phyloP scores from a whole-genome alignment of 1,140 invertebrate species.

The Antheraea pernyi region DNA sequence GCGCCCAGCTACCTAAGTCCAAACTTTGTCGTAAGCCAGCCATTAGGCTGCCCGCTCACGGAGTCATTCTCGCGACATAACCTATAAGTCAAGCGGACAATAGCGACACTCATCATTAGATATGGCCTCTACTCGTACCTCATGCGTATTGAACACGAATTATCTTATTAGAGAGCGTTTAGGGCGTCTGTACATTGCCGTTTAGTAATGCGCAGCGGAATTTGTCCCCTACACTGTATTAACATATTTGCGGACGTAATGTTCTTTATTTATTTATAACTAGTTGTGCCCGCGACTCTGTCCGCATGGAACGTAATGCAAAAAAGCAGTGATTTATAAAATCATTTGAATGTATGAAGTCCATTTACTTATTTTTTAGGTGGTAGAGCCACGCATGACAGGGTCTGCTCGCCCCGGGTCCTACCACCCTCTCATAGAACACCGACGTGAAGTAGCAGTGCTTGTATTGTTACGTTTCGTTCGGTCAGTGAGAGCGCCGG shows the following conservation, averaged over 20 bases:
- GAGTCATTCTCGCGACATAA: constrained; percentile 8
- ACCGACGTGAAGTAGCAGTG: too few species aligned
- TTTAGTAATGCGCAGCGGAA: not conserved
- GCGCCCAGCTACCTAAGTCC: not conserved
- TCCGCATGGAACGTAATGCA: too few species aligned
- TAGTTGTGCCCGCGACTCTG: too few species aligned
- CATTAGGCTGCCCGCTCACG: constrained; percentile 15
- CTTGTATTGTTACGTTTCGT: too few species aligned
- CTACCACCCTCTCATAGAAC: too few species aligned
- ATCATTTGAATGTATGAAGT: too few species aligned
- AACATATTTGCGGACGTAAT: not conserved
- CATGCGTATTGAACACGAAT: constrained; percentile 6
- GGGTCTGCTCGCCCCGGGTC: too few species aligned
- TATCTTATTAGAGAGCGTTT: constrained; percentile 8
- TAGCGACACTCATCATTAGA: constrained; percentile 5
- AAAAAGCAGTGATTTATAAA: too few species aligned
- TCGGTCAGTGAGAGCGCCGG: too few species aligned
- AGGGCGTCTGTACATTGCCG: not conserved
- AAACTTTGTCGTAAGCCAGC: constrained; percentile 14
- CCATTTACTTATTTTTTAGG: too few species aligned
- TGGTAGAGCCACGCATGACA: too few species aligned
- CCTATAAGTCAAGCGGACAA: constrained; percentile 15
- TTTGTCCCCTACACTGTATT: not conserved
- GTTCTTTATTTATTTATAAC: not conserved
- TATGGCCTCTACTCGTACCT: constrained; percentile 4